A percentile compares a stretch with the other conserved stretches of the same genome.
Conservation (phyloP, 1,140 invertebrate genomes). For the Macrotrachela quadricornifera region DNA sequence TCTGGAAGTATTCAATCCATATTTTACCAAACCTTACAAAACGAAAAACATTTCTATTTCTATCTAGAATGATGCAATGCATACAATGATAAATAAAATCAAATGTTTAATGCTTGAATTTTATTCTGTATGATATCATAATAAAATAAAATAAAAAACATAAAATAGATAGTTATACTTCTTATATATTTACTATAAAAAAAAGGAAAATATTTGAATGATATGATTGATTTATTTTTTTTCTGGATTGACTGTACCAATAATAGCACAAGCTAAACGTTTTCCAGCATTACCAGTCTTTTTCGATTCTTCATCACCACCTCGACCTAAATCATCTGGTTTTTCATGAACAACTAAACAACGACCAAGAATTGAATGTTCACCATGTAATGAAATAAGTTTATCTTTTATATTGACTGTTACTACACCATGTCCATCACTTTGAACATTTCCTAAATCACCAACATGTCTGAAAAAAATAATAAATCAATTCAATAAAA, state of each 20-base stretch:
- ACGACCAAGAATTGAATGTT: slow-evolving; percentile 59
- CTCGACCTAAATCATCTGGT: slow-evolving; percentile 31
- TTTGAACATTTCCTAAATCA: slow-evolving; percentile 70
- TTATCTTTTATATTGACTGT: slow-evolving; percentile 53
- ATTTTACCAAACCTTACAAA: too few species aligned
- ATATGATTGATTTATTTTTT: not conserved
- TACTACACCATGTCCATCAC: slow-evolving; percentile 46
- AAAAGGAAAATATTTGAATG: too few species aligned
- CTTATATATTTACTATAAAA: too few species aligned
- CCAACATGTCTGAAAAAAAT: slow-evolving; percentile 68
- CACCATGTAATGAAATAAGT: slow-evolving; percentile 48
- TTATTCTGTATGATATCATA: too few species aligned
- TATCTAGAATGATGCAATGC: too few species aligned
- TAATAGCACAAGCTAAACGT: slow-evolving; percentile 34
- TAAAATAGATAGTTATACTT: too few species aligned
- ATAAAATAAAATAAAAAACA: too few species aligned
- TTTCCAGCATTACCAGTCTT: slow-evolving; percentile 36
- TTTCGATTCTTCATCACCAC: slow-evolving; percentile 1
- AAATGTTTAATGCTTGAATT: too few species aligned
- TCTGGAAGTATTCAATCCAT: too few species aligned
- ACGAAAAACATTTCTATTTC: too few species aligned
- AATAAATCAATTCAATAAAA: too few species aligned
- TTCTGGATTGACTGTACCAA: slow-evolving; percentile 15
- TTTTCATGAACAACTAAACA: slow-evolving; percentile 40
- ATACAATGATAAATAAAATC: too few species aligned